Evolutionary conservation across 2,888 invertebrate species (phyloP).

Genomic region (Sabellastarte sp.): DNA sequence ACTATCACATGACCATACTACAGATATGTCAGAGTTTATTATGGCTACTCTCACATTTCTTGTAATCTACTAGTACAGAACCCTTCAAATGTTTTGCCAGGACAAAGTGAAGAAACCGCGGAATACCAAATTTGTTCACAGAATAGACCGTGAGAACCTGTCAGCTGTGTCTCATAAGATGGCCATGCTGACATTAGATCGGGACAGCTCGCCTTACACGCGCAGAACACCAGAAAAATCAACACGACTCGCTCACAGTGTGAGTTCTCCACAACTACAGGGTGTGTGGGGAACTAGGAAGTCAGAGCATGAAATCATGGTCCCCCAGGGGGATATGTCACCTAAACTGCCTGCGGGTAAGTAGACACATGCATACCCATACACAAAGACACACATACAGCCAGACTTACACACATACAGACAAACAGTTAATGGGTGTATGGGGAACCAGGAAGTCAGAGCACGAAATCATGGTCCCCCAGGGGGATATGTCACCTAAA

Average conservation of each 20-base stretch:
- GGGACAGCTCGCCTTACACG: not conserved
- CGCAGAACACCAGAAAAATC: not conserved
- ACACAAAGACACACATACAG: no score
- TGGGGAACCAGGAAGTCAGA: conserved; percentile 35
- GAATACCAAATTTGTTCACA: conserved; percentile 38
- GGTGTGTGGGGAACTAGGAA: conserved; percentile 39
- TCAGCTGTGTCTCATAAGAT: conserved; percentile 39
- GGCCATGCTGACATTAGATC: conserved; percentile 41
- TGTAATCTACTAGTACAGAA: no score
- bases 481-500: not conserved
- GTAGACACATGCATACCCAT: no score
- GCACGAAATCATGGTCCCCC: conserved; percentile 8
- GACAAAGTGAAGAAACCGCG: conserved; percentile 45
- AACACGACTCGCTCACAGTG: conserved; percentile 17
- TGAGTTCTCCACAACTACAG: conserved; percentile 36
- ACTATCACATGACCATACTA: no score
- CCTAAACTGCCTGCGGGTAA: not conserved
- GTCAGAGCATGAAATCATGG: conserved; percentile 12
- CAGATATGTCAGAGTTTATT: no score
- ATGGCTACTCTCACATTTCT: no score
- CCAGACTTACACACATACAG: no score
- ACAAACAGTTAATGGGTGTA: conserved; percentile 35
- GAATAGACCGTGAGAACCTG: conserved; percentile 33
- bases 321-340: not conserved
- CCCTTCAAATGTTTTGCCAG: no score